These are phyloP conservation scores for Odobenus rosmarus DNA, from an alignment of 2,113 vertebrate species.

Conservation along the genomic window DNA sequence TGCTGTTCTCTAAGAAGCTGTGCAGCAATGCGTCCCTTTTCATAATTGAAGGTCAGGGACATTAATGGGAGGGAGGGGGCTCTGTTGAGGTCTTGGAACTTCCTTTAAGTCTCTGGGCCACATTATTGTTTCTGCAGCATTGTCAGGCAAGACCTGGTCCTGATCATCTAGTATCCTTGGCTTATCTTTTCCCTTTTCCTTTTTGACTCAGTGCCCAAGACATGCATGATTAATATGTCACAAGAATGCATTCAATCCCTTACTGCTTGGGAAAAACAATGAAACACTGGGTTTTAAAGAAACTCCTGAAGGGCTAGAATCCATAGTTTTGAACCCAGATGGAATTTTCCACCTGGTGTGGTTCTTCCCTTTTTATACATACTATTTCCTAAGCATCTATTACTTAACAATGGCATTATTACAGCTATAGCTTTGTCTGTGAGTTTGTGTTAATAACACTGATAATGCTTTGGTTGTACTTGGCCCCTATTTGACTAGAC, in stretches of 20 bases:
- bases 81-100: not conserved
- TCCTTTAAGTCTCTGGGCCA: not conserved
- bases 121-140: not conserved
- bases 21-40: not conserved
- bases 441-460: not conserved
- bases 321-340: slow-evolving; percentile 1
- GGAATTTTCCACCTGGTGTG: slow-evolving; percentile 14
- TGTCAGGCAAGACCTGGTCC: not conserved
- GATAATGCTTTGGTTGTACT: not conserved
- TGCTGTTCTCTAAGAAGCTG: not conserved
- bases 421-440: not conserved
- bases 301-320: not conserved
- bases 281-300: slow-evolving; percentile 48
- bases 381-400: not conserved
- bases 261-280: slow-evolving; percentile 47
- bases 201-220: slow-evolving; percentile 23
- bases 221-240: slow-evolving; percentile 64
- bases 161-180: not conserved
- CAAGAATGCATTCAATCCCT: slow-evolving; percentile 4
- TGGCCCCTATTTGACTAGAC: not conserved
- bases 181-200: slow-evolving; percentile 28
- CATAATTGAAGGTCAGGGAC: not conserved
- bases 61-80: not conserved
- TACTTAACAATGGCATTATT: not conserved
- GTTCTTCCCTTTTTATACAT: not conserved